Evolutionary conservation across 2,888 invertebrate species (phyloP).

Genomic region (Hypselothyrea guttata): DNA sequence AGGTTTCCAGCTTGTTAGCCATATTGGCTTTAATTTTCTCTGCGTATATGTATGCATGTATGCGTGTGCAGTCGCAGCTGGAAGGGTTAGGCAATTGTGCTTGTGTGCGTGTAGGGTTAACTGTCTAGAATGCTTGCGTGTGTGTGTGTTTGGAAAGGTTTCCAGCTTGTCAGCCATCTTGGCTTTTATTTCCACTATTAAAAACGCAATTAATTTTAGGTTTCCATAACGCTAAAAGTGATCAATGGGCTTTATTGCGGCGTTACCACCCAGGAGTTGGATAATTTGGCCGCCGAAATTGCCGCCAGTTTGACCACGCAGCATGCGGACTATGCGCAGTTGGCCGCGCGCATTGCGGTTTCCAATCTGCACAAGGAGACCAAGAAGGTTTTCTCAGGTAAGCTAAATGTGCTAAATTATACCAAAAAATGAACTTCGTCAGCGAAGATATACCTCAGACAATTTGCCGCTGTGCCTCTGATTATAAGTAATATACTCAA

Average conservation of each 20-base stretch:
- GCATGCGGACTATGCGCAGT: constrained; percentile 97
- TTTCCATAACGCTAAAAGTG: constrained; percentile 93
- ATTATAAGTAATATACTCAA: no score
- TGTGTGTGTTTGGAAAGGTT: no score
- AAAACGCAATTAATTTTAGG: constrained; percentile 81
- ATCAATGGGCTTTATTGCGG: constrained; percentile 97
- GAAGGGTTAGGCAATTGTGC: no score
- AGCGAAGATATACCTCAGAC: no score
- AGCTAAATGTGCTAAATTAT: no score
- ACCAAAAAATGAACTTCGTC: no score
- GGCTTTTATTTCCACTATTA: background rate
- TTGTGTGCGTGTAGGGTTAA: no score
- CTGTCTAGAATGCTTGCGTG: no score
- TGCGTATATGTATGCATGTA: background rate
- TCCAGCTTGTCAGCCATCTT: no score
- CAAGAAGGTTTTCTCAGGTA: constrained; percentile 95
- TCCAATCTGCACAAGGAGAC: constrained; percentile 99
- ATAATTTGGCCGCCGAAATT: constrained; percentile 98
- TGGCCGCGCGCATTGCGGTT: constrained; percentile 95
- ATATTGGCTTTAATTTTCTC: background rate
- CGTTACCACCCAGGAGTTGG: constrained; percentile 97
- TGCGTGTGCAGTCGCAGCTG: background rate
- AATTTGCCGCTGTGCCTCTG: no score
- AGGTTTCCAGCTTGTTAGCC: background rate
- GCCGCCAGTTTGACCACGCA: constrained; percentile 99